A percentile compares a stretch with the other conserved stretches of the same genome.
Conservation (phyloP, 2,888 invertebrate genomes). For the Leptinotarsa peninsularis region DNA sequence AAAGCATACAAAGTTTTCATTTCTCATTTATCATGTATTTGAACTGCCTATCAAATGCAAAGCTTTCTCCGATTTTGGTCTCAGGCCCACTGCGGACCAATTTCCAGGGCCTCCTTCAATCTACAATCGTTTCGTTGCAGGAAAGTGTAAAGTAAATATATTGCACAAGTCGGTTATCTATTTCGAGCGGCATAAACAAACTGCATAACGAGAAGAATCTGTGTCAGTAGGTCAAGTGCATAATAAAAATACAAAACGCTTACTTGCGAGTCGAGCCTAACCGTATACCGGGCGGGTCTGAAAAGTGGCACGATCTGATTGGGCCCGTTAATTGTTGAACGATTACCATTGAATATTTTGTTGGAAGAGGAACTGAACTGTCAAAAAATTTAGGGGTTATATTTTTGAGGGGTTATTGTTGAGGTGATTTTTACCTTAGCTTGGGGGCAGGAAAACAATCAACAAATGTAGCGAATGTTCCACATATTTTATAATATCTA, state of each 20-base stretch:
- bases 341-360: not conserved
- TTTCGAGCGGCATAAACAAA: constrained; percentile 42
- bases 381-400: too few species aligned
- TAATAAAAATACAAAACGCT: constrained; percentile 40
- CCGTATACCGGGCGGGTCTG: constrained; percentile 7
- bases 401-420: too few species aligned
- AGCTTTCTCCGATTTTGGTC: not conserved
- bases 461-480: too few species aligned
- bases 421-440: too few species aligned
- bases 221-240: constrained; percentile 48
- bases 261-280: constrained; percentile 1
- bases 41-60: not conserved
- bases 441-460: too few species aligned
- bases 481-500: too few species aligned
- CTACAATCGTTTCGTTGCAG: not conserved
- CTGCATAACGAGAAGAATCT: constrained; percentile 42
- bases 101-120: not conserved
- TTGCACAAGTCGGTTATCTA: constrained; percentile 46
- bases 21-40: too few species aligned
- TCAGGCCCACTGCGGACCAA: too few species aligned
- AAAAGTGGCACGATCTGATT: not conserved
- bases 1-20: too few species aligned
- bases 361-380: not conserved
- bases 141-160: constrained; percentile 32
- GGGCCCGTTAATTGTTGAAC: not conserved